These are phyloP conservation scores for Drosophila putrida DNA, from an alignment of 2,888 invertebrate species.

Conservation along the genomic window DNA sequence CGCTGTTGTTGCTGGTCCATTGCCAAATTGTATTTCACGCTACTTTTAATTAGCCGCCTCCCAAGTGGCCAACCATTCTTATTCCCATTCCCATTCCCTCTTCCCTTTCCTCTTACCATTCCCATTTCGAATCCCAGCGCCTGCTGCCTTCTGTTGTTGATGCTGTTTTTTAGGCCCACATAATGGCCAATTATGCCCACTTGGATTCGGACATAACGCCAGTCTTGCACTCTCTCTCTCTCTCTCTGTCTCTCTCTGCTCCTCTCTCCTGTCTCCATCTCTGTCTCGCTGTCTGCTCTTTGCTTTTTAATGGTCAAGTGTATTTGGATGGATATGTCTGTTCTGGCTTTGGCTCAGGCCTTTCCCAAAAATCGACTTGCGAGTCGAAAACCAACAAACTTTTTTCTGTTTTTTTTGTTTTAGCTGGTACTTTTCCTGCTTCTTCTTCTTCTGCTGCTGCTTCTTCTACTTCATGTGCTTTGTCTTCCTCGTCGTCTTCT, in stretches of 20 bases:
- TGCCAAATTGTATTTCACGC: conserved; percentile 72
- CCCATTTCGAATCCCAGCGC: neutral
- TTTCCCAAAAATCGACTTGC: conserved; percentile 53
- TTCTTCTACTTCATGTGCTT: conserved; percentile 35
- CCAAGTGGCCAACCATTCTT: conserved; percentile 21
- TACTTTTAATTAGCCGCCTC: conserved; percentile 73
- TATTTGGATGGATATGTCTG: conserved; percentile 52
- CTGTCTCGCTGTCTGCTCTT: conserved; percentile 34
- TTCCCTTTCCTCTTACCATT: conserved; percentile 13
- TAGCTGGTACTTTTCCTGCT: conserved; percentile 49
- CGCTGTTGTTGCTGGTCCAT: conserved; percentile 20
- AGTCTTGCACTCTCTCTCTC: neutral
- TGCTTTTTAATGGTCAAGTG: conserved; percentile 76
- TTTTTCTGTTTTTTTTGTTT: conserved; percentile 24
- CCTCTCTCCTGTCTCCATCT: conserved; percentile 1
- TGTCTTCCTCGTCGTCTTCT: conserved; percentile 22
- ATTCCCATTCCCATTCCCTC: neutral
- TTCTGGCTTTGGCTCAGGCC: conserved; percentile 49
- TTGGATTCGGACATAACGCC: conserved; percentile 55
- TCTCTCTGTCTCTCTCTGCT: neutral
- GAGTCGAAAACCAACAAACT: conserved; percentile 40
- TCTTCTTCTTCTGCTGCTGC: conserved; percentile 27
- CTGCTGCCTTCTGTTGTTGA: conserved; percentile 13
- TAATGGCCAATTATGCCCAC: conserved; percentile 79
- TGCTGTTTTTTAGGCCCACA: conserved; percentile 65